Percentiles rank a stretch among this genome's conserved stretches.
Evolutionary conservation across 35 echinoderm and acorn worm species (phyloP).

Genomic region (Holothuria glaberrima): DNA sequence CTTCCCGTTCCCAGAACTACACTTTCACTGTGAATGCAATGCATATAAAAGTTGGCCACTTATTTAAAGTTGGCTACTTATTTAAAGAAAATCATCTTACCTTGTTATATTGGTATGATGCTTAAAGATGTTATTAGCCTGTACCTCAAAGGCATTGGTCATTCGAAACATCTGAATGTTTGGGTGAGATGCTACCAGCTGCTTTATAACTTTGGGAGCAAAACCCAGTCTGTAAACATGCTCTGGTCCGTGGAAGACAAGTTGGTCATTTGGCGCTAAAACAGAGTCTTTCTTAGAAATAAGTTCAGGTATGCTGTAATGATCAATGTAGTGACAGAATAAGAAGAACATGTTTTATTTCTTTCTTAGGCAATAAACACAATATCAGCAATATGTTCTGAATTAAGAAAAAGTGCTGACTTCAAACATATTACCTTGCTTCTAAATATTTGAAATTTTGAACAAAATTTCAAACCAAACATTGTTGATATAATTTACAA

Average conservation of each 20-base stretch:
- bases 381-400: no score
- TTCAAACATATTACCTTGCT: no score
- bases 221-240: not conserved
- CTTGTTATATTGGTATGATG: conserved; percentile 19
- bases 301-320: not conserved
- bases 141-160: conserved; percentile 29
- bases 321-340: not conserved
- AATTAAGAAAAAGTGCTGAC: no score
- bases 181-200: not conserved
- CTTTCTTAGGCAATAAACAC: not conserved
- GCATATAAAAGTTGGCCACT: not conserved
- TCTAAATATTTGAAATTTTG: no score
- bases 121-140: not conserved
- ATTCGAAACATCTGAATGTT: conserved; percentile 7
- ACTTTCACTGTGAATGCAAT: no score
- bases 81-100: not conserved
- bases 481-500: no score
- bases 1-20: no score
- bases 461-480: no score
- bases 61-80: not conserved
- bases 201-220: not conserved
- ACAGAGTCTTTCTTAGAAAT: not conserved
- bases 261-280: not conserved
- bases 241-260: conserved; percentile 11
- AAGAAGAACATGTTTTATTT: not conserved